Percentiles rank a stretch among this genome's conserved stretches.
Evolutionary conservation across 2,797 vertebrate species (phyloP).

Genomic region (Phoxinus dragarum): DNA sequence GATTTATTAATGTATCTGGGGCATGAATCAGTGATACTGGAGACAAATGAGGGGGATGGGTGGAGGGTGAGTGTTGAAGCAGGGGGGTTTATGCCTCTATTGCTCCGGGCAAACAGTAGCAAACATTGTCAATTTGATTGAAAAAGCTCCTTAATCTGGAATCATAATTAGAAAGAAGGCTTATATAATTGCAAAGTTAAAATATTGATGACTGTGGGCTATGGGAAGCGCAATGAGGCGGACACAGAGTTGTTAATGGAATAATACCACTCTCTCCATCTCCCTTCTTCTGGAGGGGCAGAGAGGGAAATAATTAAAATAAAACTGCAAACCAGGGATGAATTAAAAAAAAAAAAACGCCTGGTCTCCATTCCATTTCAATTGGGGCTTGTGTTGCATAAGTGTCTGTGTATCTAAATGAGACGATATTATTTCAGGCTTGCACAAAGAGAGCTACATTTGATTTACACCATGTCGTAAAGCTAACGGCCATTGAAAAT

Average conservation of each 20-base stretch:
- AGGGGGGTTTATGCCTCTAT: slow-evolving; percentile 54
- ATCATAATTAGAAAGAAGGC: slow-evolving; percentile 79
- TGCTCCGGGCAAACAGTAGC: slow-evolving; percentile 63
- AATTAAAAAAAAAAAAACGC: slow-evolving; percentile 17
- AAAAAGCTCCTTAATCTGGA: slow-evolving; percentile 78
- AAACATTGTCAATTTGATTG: slow-evolving; percentile 75
- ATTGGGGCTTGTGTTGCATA: slow-evolving; percentile 39
- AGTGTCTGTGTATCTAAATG: slow-evolving; percentile 39
- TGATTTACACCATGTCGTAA: slow-evolving; percentile 54
- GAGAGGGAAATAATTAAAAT: slow-evolving; percentile 64
- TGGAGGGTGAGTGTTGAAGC: slow-evolving; percentile 56
- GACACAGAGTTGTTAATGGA: slow-evolving; percentile 71
- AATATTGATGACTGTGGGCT: slow-evolving; percentile 75
- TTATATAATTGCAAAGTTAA: slow-evolving; percentile 78
- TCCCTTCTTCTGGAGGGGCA: slow-evolving; percentile 48
- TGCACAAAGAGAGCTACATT: slow-evolving; percentile 41
- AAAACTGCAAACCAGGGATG: slow-evolving; percentile 53
- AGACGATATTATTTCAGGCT: slow-evolving; percentile 21
- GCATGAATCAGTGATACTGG: slow-evolving; percentile 49
- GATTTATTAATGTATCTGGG: slow-evolving; percentile 47
- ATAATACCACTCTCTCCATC: slow-evolving; percentile 56
- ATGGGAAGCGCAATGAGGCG: slow-evolving; percentile 64
- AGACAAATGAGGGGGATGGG: slow-evolving; percentile 56
- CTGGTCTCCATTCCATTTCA: slow-evolving; percentile 40
- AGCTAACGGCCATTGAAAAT: slow-evolving; percentile 64